A percentile compares a stretch with the other conserved stretches of the same genome.
Conservation (phyloP, 2,888 invertebrate species). For the Macrophya annulata region DNA sequence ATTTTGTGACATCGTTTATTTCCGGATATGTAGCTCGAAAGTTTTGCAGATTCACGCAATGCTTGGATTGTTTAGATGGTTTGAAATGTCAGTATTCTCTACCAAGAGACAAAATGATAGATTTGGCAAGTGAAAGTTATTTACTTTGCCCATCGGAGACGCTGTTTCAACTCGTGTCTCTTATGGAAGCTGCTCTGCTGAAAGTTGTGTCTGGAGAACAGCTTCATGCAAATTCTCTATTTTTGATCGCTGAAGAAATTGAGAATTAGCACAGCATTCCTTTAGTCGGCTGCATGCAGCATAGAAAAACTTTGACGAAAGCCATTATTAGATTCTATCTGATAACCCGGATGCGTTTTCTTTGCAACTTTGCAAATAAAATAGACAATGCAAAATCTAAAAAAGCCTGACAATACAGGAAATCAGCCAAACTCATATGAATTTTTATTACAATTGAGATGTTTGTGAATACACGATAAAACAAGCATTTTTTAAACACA, state of each 20-base stretch:
- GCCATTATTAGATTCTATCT: conserved; percentile 4
- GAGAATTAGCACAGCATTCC: background rate
- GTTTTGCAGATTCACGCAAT: background rate
- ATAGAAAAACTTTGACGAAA: background rate
- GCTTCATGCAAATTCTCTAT: background rate
- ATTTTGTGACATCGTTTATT: background rate
- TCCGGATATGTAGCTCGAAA: background rate
- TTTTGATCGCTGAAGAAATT: background rate
- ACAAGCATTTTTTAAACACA: too few relatives aligned
- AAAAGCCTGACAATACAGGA: background rate
- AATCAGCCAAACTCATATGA: background rate
- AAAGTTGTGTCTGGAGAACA: background rate
- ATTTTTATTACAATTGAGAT: too few relatives aligned
- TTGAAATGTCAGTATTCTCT: background rate
- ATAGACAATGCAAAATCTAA: background rate
- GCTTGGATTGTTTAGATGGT: background rate
- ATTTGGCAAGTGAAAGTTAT: background rate
- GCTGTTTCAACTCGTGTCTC: background rate
- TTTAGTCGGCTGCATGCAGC: conserved; percentile 31
- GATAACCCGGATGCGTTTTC: background rate
- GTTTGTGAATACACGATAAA: too few relatives aligned
- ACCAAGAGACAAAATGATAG: conserved; percentile 1
- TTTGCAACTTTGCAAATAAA: conserved; percentile 1
- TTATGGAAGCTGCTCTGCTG: background rate
- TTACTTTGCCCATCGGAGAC: background rate